phyloP scores from a whole-genome alignment of 2,113 vertebrate genomes.

The Paratilapia polleni region DNA sequence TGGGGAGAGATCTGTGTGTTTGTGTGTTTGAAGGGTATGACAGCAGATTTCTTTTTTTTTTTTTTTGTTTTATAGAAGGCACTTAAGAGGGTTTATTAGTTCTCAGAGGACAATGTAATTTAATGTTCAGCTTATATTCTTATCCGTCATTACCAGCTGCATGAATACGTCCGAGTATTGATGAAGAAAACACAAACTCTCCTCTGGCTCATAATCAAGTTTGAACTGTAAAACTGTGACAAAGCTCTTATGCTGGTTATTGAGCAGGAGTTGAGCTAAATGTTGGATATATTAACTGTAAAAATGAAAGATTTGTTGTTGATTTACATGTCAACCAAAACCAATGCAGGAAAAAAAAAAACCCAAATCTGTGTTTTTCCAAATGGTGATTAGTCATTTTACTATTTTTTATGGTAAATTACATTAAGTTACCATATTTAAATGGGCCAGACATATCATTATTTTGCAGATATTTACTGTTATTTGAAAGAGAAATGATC shows the following conservation, averaged over 20 bases:
- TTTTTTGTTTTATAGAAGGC: slow-evolving; percentile 35
- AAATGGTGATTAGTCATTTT: too few species aligned
- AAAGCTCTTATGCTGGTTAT: slow-evolving; percentile 1
- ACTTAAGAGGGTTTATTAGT: slow-evolving; percentile 63
- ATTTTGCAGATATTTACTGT: not conserved
- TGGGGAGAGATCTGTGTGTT: slow-evolving; percentile 27
- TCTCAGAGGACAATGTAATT: slow-evolving; percentile 61
- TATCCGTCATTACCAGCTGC: slow-evolving; percentile 57
- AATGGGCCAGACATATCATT: not conserved
- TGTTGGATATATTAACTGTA: not conserved
- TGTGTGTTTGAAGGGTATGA: slow-evolving; percentile 47
- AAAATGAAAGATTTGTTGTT: not conserved
- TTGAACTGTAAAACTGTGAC: slow-evolving; percentile 36
- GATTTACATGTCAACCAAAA: not conserved
- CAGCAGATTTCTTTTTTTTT: slow-evolving; percentile 54
- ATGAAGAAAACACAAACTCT: slow-evolving; percentile 10
- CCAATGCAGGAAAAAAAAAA: not conserved
- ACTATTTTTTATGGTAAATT: too few species aligned
- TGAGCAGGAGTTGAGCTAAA: slow-evolving; percentile 12
- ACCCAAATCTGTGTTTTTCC: too few species aligned
- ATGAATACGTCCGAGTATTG: slow-evolving; percentile 39
- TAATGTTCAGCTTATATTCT: slow-evolving; percentile 53
- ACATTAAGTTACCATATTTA: too few species aligned
- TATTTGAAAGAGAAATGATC: not conserved
- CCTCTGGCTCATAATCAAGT: slow-evolving; percentile 40